A percentile compares a stretch with the other conserved stretches of the same genome.
phyloP scores from a whole-genome alignment of 2,888 invertebrate genomes.

The Heliothis peltigera region DNA sequence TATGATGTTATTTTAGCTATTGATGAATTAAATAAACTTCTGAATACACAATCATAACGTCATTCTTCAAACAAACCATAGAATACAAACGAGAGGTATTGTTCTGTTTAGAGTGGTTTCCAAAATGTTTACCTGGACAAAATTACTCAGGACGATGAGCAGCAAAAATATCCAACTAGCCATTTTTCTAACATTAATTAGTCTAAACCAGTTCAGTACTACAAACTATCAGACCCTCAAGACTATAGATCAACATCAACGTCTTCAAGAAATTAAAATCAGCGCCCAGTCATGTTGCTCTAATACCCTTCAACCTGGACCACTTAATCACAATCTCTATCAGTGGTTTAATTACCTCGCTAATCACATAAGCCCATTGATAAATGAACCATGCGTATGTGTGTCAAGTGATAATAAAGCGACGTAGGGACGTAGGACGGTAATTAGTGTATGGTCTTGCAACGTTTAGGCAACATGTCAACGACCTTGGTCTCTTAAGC shows the following conservation, averaged over 20 bases:
- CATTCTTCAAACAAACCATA: slow-evolving; percentile 31
- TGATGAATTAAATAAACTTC: slow-evolving; percentile 45
- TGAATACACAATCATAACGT: slow-evolving; percentile 31
- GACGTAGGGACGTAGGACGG: slow-evolving; percentile 48
- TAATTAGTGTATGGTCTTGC: slow-evolving; percentile 56
- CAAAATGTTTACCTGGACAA: neutral
- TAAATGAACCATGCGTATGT: slow-evolving; percentile 54
- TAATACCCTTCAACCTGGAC: slow-evolving; percentile 34
- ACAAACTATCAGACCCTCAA: no score
- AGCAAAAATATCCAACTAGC: no score
- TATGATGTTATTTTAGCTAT: slow-evolving; percentile 41
- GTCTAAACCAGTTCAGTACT: no score
- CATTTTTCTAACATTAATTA: no score
- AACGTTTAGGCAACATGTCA: slow-evolving; percentile 50
- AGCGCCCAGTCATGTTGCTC: slow-evolving; percentile 15
- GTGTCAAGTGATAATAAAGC: slow-evolving; percentile 64
- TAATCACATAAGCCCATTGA: slow-evolving; percentile 67
- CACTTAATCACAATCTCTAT: slow-evolving; percentile 62
- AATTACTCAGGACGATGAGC: neutral
- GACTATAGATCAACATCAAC: slow-evolving; percentile 3
- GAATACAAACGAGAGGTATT: slow-evolving; percentile 10
- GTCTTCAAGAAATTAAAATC: slow-evolving; percentile 13
- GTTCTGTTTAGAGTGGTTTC: neutral
- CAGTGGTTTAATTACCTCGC: slow-evolving; percentile 65
- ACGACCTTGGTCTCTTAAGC: slow-evolving; percentile 43